phyloP scores from a whole-genome alignment of 2,113 vertebrate species.

The Cinclus mexicanus region DNA sequence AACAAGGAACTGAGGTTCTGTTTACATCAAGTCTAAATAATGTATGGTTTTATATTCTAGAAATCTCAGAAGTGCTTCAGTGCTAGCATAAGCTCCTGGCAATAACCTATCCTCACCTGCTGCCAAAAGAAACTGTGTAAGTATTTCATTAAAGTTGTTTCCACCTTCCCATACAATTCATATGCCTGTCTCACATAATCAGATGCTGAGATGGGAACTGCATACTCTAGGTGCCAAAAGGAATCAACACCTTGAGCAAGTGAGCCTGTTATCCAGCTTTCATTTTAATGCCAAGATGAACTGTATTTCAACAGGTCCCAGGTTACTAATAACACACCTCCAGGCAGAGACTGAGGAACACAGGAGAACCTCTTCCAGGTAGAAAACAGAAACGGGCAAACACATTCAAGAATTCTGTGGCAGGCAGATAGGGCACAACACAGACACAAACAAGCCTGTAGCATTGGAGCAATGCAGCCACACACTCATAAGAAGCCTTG shows the following conservation, averaged over 20 bases:
- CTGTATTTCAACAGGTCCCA: not conserved
- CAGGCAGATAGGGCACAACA: not conserved
- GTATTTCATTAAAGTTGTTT: not conserved
- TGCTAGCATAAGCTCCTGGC: not conserved
- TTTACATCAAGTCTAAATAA: not conserved
- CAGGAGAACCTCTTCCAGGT: not conserved
- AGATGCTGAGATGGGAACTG: not conserved
- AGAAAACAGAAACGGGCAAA: not conserved
- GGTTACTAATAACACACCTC: not conserved
- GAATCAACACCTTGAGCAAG: not conserved
- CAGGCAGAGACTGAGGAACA: not conserved
- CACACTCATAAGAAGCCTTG: not conserved
- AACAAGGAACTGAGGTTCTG: rapidly evolving
- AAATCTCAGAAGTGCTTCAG: not conserved
- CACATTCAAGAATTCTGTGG: not conserved
- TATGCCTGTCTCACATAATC: not conserved
- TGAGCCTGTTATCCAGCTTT: not conserved
- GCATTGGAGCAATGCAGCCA: not conserved
- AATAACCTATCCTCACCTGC: not conserved
- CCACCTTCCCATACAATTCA: not conserved
- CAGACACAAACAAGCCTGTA: not conserved
- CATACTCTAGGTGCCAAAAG: not conserved
- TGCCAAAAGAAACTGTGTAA: not conserved
- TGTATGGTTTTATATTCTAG: rapidly evolving
- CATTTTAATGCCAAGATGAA: not conserved